Base-by-base conservation (phyloP, 2,888 invertebrate species). In the Eulithis prunata region DNA sequence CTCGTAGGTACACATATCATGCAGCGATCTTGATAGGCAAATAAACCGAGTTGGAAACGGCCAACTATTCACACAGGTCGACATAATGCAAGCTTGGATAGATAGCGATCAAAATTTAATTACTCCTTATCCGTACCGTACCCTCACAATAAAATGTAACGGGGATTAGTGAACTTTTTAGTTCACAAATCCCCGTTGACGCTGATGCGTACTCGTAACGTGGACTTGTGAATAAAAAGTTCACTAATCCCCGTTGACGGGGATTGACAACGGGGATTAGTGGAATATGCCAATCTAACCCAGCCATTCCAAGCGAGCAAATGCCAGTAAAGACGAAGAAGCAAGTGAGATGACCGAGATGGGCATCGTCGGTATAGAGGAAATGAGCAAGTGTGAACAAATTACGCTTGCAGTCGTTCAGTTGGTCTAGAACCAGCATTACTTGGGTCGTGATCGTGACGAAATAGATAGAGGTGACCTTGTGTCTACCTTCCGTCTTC, bases 71-170 rank as follows among this genome's bases (percentile, higher is more conserved):
- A 72, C 69, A 71, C 64, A 64, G 70, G 72, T 73, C 75, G 73
- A 71, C 73, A 72, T 74, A 72, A 68, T 61, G 69, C 70, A 70
- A 72, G 73, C 66, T 71, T 71, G 71, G 64, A 64, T 68, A 77
- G 83, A 85, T 82, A 80, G 71, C 65, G 75, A 84, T 82, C 82
- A 78, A 76, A 80, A 81, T 82, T 83, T 82, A 83, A 86, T 85
- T 83, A 83, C 74, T 73, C 72, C 72, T 78, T 78, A 79, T 21
- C 21, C 21, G 21, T 78, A 72, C 21, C 21, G 21, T 78, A 72
- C 71, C 70, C 71, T 75, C 74, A 64, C 77, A 71, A 62, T 32
- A n/a, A n/a, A n/a, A n/a, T n/a, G n/a, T n/a, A n/a, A n/a, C n/a
- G n/a, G n/a, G n/a, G n/a, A n/a, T n/a, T n/a, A n/a, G n/a, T n/a